A percentile compares a stretch with the other conserved stretches of the same genome.
Evolutionary conservation across 1,140 invertebrate species (phyloP).

Genomic region (Archivesica marissinica): DNA sequence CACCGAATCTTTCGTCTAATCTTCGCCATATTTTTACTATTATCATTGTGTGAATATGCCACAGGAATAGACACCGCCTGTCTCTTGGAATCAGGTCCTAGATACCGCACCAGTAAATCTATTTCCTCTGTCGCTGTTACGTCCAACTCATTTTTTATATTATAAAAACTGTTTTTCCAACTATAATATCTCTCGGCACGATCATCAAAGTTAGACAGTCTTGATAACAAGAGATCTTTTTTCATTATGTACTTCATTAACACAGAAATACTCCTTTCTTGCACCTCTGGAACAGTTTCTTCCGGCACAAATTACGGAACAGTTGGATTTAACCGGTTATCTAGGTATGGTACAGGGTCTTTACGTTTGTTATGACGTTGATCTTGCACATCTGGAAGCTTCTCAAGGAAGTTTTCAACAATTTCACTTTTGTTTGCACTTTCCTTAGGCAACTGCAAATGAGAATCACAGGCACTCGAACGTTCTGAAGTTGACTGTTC

Average conservation of each 20-base stretch:
- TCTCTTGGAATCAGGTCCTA: not conserved
- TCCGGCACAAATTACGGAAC: not conserved
- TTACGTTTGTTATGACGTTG: not conserved
- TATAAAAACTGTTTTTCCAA: not conserved
- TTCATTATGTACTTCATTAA: not conserved
- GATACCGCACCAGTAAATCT: not conserved
- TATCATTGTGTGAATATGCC: constrained; percentile 4
- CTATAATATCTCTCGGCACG: not conserved
- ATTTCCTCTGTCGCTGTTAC: not conserved
- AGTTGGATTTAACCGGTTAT: not conserved
- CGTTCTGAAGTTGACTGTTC: not conserved
- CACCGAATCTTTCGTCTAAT: constrained; percentile 55
- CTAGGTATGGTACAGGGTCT: not conserved
- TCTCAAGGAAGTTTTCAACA: too few relatives aligned
- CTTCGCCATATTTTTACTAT: constrained; percentile 29
- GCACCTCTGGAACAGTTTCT: not conserved
- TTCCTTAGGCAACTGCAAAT: too few relatives aligned
- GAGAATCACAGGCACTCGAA: too few relatives aligned
- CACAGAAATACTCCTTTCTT: not conserved
- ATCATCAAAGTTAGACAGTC: constrained; percentile 6
- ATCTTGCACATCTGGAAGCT: not conserved
- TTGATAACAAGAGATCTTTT: not conserved
- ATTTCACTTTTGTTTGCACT: too few relatives aligned
- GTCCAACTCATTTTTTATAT: not conserved
- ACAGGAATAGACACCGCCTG: not conserved